These are phyloP conservation scores for Oryctes rhinoceros DNA, from an alignment of 1,140 invertebrate species.

Conservation along the genomic window DNA sequence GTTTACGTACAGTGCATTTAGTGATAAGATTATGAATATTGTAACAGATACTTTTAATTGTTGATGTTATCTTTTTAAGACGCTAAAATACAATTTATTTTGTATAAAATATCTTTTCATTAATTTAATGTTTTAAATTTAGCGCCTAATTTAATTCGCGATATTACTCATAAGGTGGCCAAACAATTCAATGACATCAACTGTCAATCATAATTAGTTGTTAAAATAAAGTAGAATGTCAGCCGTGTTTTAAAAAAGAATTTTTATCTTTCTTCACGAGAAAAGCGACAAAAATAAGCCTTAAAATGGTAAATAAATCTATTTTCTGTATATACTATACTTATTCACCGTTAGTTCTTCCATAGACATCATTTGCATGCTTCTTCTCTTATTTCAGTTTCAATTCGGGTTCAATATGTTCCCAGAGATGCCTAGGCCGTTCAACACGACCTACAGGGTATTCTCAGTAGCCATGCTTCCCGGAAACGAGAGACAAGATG, in stretches of 20 bases:
- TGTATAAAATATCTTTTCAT: neutral
- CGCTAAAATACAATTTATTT: slow-evolving; percentile 7
- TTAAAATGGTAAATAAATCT: slow-evolving; percentile 19
- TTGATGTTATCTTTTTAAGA: slow-evolving; percentile 27
- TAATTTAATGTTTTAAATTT: neutral
- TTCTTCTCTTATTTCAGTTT: slow-evolving; percentile 63
- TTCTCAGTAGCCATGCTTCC: slow-evolving; percentile 97
- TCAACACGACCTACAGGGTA: slow-evolving; percentile 86
- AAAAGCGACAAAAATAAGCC: neutral
- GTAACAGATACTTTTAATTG: slow-evolving; percentile 25
- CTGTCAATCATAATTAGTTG: neutral
- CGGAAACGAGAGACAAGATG: slow-evolving; percentile 91
- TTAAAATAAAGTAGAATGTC: neutral
- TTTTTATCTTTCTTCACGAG: too few relatives aligned
- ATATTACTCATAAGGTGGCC: neutral
- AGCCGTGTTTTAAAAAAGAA: neutral
- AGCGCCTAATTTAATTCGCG: neutral
- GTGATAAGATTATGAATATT: slow-evolving; percentile 37
- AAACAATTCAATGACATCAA: neutral
- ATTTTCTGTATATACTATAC: neutral
- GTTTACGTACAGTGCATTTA: slow-evolving; percentile 84
- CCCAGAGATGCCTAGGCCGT: slow-evolving; percentile 79
- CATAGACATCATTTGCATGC: too few relatives aligned
- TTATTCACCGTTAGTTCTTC: too few relatives aligned
- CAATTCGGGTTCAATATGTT: slow-evolving; percentile 87